Base-by-base conservation (phyloP, 37 sponge, comb jelly and placozoan species). In the Beroe ovata region DNA sequence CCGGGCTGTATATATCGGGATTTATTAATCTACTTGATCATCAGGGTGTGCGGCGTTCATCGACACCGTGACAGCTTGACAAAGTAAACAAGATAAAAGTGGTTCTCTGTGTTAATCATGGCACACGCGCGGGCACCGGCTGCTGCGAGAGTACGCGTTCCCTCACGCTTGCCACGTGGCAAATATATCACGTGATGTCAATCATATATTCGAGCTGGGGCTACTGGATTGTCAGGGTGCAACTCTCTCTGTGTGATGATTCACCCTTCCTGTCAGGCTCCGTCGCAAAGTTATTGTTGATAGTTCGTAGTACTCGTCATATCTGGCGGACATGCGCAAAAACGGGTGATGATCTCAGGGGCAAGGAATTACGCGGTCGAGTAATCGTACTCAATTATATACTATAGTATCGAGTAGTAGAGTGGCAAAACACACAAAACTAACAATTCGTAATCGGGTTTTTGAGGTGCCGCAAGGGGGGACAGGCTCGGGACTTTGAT, bases 1-100 rank as follows among this genome's bases (percentile, higher is more conserved):
- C n/a, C n/a, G n/a, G n/a, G n/a, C n/a, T n/a, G n/a, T n/a, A n/a
- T n/a, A n/a, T n/a, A n/a, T n/a, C n/a, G n/a, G n/a, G n/a, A n/a
- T n/a, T n/a, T n/a, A n/a, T 58, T 16, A 58, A 58, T 62, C 63
- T n/a, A 28, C 63, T 62, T 18, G 63, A 62, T 6, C 63, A 19
- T 18, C 18, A 58, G 59, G 18, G n/a, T 23, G 63, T 6, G n/a
- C 22, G n/a, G 4, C 63, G 26, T 29, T 6, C 26, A n/a, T n/a
- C n/a, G n/a, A n/a, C n/a, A n/a, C 54, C 11, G 54, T 47, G 11
- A 47, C 6, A 47, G 11, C 54, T 47, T 66, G 69, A 66, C 69
- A 66, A 66, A 66, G 69, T 66, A 32, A 66, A 66, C 35, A 66
- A 66, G 69, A 66, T 66, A 66, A 66, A 66, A 14, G 30, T 66